Base-by-base conservation (phyloP, 2,888 invertebrate species). In the Hedychridium roseum region DNA sequence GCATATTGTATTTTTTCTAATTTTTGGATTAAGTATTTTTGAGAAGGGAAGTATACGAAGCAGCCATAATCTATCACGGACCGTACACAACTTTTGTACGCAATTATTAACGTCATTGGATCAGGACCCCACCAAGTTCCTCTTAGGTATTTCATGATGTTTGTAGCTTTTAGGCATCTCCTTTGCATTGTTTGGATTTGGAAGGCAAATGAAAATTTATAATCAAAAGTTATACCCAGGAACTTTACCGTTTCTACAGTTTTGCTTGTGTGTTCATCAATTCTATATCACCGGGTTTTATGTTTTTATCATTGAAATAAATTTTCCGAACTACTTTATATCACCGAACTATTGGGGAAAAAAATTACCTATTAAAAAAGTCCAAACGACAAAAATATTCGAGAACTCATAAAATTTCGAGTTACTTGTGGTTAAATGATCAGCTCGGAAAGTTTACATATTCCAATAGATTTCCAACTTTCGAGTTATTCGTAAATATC, bases 81-180 rank as follows among this genome's bases (percentile, higher is more conserved):
- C 16, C 34, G 11, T 15, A 34, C 34, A 5, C 3, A 34, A 16
- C 34, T 34, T 16, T 34, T 34, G 16, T 34, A 2, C n/a, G 16
- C n/a, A 5, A 34, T 5, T 4, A 34, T n/a, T 3, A 16, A n/a
- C 5, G 34, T 34, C 16, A 3, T 9, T 3, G 34, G 34, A 16
- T 12, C 14, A 7, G 14, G 16, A 5, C 42, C 34, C 42, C 42
- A 42, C 23, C 32, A 34, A 2, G 34, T 34, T n/a, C 26, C 23
- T 1, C 34, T 11, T 1, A 34, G 15, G 20, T 21, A 42, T 23
- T 42, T 32, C 7, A 42, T 15, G 1, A 34, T 21, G 16, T 26
- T 32, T 14, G 26, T 18, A 7, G 34, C 32, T 31, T 34, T 32
- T 4, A 3, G 2, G 9, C 9, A 2, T 21, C 23, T 21, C 2